phyloP scores from a whole-genome alignment of 1,140 invertebrate genomes.

The Anoplophora glabripennis region DNA sequence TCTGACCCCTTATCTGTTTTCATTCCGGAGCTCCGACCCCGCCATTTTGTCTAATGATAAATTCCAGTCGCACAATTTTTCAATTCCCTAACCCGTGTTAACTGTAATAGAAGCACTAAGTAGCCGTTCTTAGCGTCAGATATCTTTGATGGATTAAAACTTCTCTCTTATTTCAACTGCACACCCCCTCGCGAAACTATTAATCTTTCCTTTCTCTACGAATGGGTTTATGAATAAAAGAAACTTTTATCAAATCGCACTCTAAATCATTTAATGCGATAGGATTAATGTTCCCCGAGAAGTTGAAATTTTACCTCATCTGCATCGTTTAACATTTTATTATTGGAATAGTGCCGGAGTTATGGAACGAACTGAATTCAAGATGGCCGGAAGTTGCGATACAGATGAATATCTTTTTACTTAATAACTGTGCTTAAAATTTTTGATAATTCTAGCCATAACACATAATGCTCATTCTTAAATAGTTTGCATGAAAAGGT shows the following conservation, averaged over 20 bases:
- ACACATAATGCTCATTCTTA: too few relatives aligned
- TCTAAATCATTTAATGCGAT: slow-evolving; percentile 2
- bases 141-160: slow-evolving; percentile 15
- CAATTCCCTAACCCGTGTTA: slow-evolving; percentile 6
- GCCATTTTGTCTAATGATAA: neutral
- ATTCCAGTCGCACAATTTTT: slow-evolving; percentile 7
- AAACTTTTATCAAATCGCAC: neutral
- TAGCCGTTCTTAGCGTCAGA: slow-evolving; percentile 9
- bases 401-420: too few relatives aligned
- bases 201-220: slow-evolving; percentile 1
- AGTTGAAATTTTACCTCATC: too few relatives aligned
- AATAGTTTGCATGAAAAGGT: too few relatives aligned
- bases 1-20: too few relatives aligned
- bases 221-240: slow-evolving; percentile 10
- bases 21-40: too few relatives aligned
- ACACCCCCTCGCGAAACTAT: slow-evolving; percentile 1
- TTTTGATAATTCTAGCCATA: too few relatives aligned
- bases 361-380: too few relatives aligned
- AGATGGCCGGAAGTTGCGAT: too few relatives aligned
- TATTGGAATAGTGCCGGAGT: too few relatives aligned
- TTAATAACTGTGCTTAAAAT: too few relatives aligned
- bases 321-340: too few relatives aligned
- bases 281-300: neutral
- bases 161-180: slow-evolving; percentile 5
- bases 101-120: slow-evolving; percentile 4